Evolutionary conservation across 1,140 invertebrate genomes (phyloP).

Genomic region (Antheraea pernyi): DNA sequence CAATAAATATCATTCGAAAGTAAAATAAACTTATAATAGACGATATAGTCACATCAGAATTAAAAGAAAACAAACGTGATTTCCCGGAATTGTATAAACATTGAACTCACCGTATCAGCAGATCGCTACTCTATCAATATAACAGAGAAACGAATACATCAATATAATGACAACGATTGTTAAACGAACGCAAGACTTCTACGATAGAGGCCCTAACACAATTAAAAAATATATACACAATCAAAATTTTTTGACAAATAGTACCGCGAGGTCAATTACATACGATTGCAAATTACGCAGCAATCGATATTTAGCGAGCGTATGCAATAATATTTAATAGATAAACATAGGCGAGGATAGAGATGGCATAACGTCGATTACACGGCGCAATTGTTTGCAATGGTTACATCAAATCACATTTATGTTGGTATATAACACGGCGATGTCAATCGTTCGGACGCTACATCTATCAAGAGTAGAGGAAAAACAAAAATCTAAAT

Average conservation of each 20-base stretch:
- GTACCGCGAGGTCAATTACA: background rate
- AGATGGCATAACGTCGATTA: background rate
- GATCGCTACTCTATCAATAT: background rate
- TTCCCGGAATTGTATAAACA: background rate
- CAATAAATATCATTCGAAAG: too few species aligned
- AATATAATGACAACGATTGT: background rate
- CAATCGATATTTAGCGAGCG: background rate
- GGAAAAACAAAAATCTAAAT: too few species aligned
- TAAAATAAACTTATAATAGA: too few species aligned
- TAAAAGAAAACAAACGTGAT: too few species aligned
- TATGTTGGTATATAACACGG: conserved; percentile 1
- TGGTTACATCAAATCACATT: conserved; percentile 10
- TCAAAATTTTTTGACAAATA: background rate
- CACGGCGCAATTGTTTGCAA: conserved; percentile 7
- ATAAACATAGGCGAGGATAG: background rate
- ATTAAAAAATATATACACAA: background rate
- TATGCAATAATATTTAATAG: conserved; percentile 3
- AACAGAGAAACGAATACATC: too few species aligned
- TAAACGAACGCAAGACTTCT: background rate
- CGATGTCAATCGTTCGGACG: background rate
- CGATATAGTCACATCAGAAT: too few species aligned
- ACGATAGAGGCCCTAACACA: background rate
- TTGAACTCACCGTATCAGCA: background rate
- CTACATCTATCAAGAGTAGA: too few species aligned
- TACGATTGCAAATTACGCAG: background rate